Conservation (phyloP, 2,888 invertebrate species). For the Athrips mouffetella region DNA sequence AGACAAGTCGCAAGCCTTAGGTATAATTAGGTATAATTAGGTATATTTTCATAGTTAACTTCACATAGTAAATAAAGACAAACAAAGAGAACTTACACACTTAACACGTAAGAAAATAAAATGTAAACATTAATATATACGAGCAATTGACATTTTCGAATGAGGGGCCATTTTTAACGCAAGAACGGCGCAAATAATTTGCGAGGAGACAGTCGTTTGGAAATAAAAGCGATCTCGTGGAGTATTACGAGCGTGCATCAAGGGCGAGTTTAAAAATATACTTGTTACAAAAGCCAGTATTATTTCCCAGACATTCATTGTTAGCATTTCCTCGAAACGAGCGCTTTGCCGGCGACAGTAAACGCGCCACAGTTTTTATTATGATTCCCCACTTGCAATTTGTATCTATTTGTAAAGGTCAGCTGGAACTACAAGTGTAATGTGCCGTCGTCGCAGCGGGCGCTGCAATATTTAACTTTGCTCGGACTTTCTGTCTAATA, state of each 20-base stretch:
- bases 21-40: neutral
- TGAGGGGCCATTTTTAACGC: conserved; percentile 12
- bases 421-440: conserved; percentile 5
- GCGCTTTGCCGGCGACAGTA: conserved; percentile 37
- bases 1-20: neutral
- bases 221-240: conserved; percentile 35
- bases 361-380: conserved; percentile 33
- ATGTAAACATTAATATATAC: conserved; percentile 13
- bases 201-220: conserved; percentile 30
- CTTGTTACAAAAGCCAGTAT: conserved; percentile 39
- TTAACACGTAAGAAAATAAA: conserved; percentile 9
- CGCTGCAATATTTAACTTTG: neutral
- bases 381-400: conserved; percentile 26
- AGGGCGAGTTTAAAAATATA: conserved; percentile 37
- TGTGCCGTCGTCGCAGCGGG: conserved; percentile 4
- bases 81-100: neutral
- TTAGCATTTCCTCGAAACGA: conserved; percentile 42
- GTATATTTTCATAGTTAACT: neutral
- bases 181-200: conserved; percentile 33
- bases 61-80: neutral
- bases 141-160: conserved; percentile 20
- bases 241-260: conserved; percentile 42
- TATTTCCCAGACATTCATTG: conserved; percentile 42
- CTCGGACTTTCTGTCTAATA: neutral
- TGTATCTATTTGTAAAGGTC: conserved; percentile 16